Conservation (phyloP, 2,888 invertebrate genomes). For the Platynereis dumerilii region DNA sequence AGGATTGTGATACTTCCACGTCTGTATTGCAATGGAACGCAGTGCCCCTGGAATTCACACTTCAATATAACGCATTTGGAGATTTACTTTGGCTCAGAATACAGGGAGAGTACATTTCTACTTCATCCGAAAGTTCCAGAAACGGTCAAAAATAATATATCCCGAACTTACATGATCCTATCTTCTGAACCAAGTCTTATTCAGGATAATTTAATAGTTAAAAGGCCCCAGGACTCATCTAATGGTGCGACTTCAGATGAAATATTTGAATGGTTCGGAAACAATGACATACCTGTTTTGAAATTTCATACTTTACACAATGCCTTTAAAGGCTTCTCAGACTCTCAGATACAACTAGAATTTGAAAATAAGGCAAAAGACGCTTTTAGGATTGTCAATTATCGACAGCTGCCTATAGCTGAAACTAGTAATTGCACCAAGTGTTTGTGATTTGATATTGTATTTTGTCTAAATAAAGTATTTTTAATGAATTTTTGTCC, state of each 20-base stretch:
- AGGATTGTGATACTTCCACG: not conserved
- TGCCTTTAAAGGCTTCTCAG: not conserved
- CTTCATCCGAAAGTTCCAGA: conserved; percentile 11
- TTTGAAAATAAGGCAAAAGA: not conserved
- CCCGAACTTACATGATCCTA: too few relatives aligned
- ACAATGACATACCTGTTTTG: not conserved
- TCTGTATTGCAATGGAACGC: not conserved
- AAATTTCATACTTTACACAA: not conserved
- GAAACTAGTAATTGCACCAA: too few relatives aligned
- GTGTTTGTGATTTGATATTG: too few relatives aligned
- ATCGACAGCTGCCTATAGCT: too few relatives aligned
- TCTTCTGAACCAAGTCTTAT: not conserved
- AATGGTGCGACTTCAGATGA: not conserved
- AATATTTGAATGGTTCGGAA: not conserved
- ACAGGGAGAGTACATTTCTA: conserved; percentile 22
- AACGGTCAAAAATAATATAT: not conserved
- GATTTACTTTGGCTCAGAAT: not conserved
- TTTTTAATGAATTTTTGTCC: too few relatives aligned
- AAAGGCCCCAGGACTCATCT: not conserved
- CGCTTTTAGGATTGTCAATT: not conserved
- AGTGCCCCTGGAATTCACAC: conserved; percentile 14
- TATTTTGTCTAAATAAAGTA: too few relatives aligned
- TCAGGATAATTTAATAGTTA: not conserved
- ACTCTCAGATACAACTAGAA: not conserved
- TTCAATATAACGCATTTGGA: conserved; percentile 10